Base-by-base conservation (phyloP, 2,888 invertebrate species). In the Microctonus hyperodae region DNA sequence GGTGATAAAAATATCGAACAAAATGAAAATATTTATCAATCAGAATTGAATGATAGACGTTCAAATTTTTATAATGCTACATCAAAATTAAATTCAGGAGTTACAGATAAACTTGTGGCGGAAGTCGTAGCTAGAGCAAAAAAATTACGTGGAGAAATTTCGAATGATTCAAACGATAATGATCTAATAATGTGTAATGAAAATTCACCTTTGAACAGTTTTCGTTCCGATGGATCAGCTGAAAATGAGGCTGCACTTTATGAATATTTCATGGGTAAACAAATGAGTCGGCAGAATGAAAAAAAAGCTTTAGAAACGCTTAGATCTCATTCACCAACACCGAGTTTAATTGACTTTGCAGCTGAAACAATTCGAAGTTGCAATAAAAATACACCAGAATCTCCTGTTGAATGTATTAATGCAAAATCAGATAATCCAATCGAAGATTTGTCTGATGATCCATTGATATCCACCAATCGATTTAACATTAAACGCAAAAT, bases 231-330 rank as follows among this genome's bases (percentile, higher is more conserved):
- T 40, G 13, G 13, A 28, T 65, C 73, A 40, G 35, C 51, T 1
- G 73, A 75, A 31, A 72, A 77, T 16, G 74, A 78, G 64, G 68
- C 69, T 16, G 75, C 77, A 35, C 70, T 80, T 3, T 76, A 78
- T 23, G 74, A 79, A 65, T 77, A 78, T 62, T 74, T 78, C 59
- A 60, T 75, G 69, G 86, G 85, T 2, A 84, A 85, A 68, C 79
- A 83, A 51, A 84, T 86, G 83, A 77, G 79, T 9, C 74, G 71
- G 65, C 74, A 74, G 25, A 85, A 86, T 48, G 84, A 86, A 70
- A 76, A 78, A 59, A 75, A 81, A 73, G 85, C 85, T 6, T 74
- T 87, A 44, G 80, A 85, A 65, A 83, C 82, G 9, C 78, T 86
- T 23, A 77, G 82, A 65, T 80, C 82, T 4, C 80, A 83, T 70